These are phyloP conservation scores for Otis tarda DNA, from an alignment of 2,113 vertebrate genomes.

Conservation along the genomic window DNA sequence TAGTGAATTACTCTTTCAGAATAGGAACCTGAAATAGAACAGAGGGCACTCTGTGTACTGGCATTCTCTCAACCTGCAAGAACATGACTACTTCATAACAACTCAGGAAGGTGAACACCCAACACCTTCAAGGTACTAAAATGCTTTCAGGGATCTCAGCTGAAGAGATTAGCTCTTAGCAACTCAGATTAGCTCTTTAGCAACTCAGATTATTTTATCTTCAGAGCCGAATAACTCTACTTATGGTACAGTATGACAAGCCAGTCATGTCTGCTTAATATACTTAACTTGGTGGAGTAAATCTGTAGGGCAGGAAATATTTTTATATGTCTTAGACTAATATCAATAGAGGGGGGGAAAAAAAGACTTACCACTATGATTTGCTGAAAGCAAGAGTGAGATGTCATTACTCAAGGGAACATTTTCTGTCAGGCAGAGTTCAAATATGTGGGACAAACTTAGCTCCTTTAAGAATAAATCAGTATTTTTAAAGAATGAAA, in stretches of 20 bases:
- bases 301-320: background rate
- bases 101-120: background rate
- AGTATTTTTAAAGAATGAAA: background rate
- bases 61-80: background rate
- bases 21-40: background rate
- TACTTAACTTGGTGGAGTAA: background rate
- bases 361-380: background rate
- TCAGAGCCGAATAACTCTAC: background rate
- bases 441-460: background rate
- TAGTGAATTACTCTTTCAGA: background rate
- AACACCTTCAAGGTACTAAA: background rate
- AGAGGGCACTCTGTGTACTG: background rate
- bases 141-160: background rate
- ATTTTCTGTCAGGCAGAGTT: rapidly evolving
- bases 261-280: background rate
- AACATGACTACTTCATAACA: background rate
- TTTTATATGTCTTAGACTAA: background rate
- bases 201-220: background rate
- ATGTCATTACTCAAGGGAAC: background rate
- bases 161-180: background rate
- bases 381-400: background rate
- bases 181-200: background rate
- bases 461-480: background rate
- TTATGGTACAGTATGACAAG: background rate
- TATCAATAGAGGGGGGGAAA: background rate